These are phyloP conservation scores for Oxystoma pomonae DNA, from an alignment of 2,888 invertebrate genomes.

Conservation along the genomic window DNA sequence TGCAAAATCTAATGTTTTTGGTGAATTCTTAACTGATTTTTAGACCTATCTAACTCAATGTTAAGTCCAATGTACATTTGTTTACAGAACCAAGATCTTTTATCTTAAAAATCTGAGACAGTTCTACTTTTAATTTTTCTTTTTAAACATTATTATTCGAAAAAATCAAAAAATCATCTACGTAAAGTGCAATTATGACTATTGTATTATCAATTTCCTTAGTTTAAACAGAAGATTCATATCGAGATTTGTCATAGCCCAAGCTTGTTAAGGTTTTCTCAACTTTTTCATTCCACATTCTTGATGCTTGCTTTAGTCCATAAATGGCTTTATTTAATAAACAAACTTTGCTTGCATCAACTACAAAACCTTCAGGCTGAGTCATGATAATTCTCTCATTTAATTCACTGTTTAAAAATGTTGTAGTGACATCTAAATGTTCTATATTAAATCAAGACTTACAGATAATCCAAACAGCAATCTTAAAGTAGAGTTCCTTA, in stretches of 20 bases:
- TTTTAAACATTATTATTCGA: slow-evolving; percentile 9
- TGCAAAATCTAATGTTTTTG: slow-evolving; percentile 12
- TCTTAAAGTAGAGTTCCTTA: slow-evolving; percentile 26
- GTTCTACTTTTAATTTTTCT: slow-evolving; percentile 6
- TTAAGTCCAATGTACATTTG: slow-evolving; percentile 10
- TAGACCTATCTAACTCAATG: slow-evolving; percentile 5
- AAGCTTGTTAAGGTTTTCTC: not conserved
- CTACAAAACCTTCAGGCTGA: slow-evolving; percentile 9
- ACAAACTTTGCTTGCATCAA: not conserved
- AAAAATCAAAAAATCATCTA: slow-evolving; percentile 19
- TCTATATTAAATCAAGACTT: slow-evolving; percentile 14
- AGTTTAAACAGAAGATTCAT: slow-evolving; percentile 7
- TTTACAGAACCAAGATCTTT: slow-evolving; percentile 14
- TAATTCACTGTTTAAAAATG: slow-evolving; percentile 15
- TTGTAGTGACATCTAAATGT: slow-evolving; percentile 20
- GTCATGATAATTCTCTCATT: slow-evolving; percentile 17
- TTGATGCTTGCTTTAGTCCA: slow-evolving; percentile 10
- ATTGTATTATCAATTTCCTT: not conserved
- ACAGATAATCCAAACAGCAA: slow-evolving; percentile 27
- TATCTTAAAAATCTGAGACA: slow-evolving; percentile 9
- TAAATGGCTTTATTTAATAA: slow-evolving; percentile 10
- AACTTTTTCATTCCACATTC: slow-evolving; percentile 7
- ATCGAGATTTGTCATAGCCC: slow-evolving; percentile 6
- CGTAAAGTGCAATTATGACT: slow-evolving; percentile 12
- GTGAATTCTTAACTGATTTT: slow-evolving; percentile 1